Evolutionary conservation across 1,140 invertebrate genomes (phyloP), one percentile per base, ranked within the genome.

Genomic region (Bombus pascuorum): DNA sequence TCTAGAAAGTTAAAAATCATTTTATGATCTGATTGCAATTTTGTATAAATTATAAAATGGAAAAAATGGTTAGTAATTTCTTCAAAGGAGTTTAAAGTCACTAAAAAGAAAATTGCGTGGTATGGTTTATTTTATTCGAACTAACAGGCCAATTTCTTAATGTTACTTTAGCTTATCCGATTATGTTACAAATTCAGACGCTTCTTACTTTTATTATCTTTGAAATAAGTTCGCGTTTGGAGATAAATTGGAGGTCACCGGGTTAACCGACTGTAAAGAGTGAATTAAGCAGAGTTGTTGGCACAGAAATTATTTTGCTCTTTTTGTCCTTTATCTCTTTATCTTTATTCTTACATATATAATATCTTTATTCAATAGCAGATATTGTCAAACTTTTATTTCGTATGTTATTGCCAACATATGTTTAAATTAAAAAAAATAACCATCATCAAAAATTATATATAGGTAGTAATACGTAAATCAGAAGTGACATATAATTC

Each of bases 181-280:
- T 82, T 82, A 82, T 37, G 42, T 1, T 9, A n/a, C 5, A 4
- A 82, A 57, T 62, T 34, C 53, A 72, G 39, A 37, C 47, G 2
- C 47, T 5, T n/a, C 5, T n/a, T 44, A 6, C 8, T 42, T n/a
- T 47, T 25, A 18, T 57, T 73, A 62, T 74, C 39, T 34, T 12
- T 15, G 10, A 62, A 82, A 82, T 42, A 74, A 74, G 70, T 74
- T 77, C 44, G 62, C 62, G n/a, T 68, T 83, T 77, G 53, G 1
- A 68, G 39, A 77, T 70, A 83, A 83, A 83, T 68, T 83, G 8
- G 62, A 25, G 42, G 34, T 66, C 62, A 68, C 9, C 3, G 9
- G 59, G 18, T 32, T 66, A 44, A 68, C 6, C 25, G 25, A 10
- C n/a, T 25, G 8, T n/a, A 32, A 42, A 32, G 62, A 34, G 37